A percentile compares a stretch with the other conserved stretches of the same genome.
Conservation (phyloP, 1,140 invertebrate species). For the Drosophila kepulauana region DNA sequence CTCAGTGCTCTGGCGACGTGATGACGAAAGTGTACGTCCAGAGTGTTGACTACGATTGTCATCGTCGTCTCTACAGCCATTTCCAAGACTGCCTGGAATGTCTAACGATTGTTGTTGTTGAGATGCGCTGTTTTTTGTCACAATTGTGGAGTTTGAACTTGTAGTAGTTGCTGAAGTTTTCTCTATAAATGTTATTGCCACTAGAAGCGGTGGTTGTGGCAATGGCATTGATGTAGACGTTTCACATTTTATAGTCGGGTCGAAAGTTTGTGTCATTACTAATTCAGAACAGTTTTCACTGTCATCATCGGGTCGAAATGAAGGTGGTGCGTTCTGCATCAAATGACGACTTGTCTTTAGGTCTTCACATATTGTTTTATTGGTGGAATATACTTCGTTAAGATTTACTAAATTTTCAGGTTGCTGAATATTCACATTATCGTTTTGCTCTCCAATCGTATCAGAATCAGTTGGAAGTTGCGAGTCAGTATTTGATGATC, state of each 20-base stretch:
- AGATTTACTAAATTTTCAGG: slow-evolving; percentile 44
- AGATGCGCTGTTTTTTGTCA: background rate
- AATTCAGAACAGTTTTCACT: background rate
- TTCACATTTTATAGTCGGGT: background rate
- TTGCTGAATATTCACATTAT: slow-evolving; percentile 21
- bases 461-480: background rate
- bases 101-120: slow-evolving; percentile 90
- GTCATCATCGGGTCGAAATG: background rate
- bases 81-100: slow-evolving; percentile 87
- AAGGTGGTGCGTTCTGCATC: background rate
- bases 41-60: slow-evolving; percentile 94
- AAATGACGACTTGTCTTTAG: background rate
- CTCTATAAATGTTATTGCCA: background rate
- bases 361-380: background rate
- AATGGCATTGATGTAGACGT: background rate
- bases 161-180: slow-evolving; percentile 2
- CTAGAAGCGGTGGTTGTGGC: background rate
- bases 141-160: slow-evolving; percentile 3
- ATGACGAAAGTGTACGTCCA: slow-evolving; percentile 93
- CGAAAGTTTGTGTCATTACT: background rate
- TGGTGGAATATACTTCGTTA: slow-evolving; percentile 3
- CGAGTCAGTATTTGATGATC: background rate
- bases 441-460: background rate
- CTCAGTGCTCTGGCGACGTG: slow-evolving; percentile 95
- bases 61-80: slow-evolving; percentile 89